phyloP scores from a whole-genome alignment of 2,797 vertebrate genomes.

The Gobio occitaniae region DNA sequence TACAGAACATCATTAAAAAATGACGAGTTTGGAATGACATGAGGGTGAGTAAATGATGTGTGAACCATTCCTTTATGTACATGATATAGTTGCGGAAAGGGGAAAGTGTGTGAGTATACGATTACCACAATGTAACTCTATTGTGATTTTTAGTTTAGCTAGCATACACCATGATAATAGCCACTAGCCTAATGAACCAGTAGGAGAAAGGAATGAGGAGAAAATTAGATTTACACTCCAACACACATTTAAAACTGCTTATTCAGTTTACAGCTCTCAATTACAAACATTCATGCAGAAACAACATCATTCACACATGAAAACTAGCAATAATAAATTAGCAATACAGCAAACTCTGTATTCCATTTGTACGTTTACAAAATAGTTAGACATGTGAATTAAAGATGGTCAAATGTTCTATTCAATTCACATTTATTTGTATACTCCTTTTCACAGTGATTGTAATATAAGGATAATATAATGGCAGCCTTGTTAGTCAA shows the following conservation, averaged over 20 bases:
- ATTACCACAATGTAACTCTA: background rate
- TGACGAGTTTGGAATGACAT: too few species aligned
- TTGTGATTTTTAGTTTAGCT: slow-evolving; percentile 20
- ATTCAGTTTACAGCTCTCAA: slow-evolving; percentile 50
- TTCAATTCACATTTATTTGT: background rate
- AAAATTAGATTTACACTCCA: slow-evolving; percentile 67
- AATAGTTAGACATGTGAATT: background rate
- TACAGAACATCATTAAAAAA: too few species aligned
- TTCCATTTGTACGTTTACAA: background rate
- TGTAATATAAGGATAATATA: background rate
- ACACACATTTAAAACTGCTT: slow-evolving; percentile 54
- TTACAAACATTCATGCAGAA: slow-evolving; percentile 34
- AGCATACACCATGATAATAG: slow-evolving; percentile 23
- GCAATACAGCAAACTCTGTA: background rate
- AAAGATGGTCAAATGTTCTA: background rate
- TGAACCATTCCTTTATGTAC: background rate
- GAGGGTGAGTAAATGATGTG: too few species aligned
- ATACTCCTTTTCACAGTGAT: background rate
- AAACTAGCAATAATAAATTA: background rate
- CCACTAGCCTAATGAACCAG: slow-evolving; percentile 58
- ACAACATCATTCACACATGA: slow-evolving; percentile 6
- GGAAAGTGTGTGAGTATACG: too few species aligned
- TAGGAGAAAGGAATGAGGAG: slow-evolving; percentile 49
- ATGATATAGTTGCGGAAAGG: too few species aligned
- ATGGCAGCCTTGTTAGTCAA: background rate